Base-by-base conservation (phyloP, 2,113 vertebrate species). In the Nasalis larvatus region DNA sequence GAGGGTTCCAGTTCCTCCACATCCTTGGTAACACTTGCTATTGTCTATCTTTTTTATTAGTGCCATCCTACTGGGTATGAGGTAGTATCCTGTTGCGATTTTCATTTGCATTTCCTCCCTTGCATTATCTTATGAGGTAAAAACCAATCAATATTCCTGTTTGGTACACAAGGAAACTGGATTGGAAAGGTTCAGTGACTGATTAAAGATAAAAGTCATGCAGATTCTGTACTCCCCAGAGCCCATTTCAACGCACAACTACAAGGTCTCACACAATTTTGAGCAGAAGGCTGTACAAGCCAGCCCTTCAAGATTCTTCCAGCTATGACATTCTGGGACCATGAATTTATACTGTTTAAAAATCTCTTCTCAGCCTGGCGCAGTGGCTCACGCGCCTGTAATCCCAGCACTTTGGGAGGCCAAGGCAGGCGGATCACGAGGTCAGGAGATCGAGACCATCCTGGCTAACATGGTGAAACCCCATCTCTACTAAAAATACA, bases 341-440 rank as follows among this genome's bases (percentile, higher is more conserved):
- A 8, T 85, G 56, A 77, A 63, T 54, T 82, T 37, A 71, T 35
- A 60, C 10, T 73, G 56, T 9, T 52, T 89, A 49, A 49, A 49
- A 49, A 49, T 4, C 49, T 49, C 14, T 37, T 85, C 80, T 56
- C 30, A 4, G 17, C 52, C 52, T 7, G 18, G 52, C 4, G 17
- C 6, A 18, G 52, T 54, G 52, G 52, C 52, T 54, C 18, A 54
- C 2, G 52, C 18, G 52, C 52, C 52, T 54, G 52, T 54, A 54
- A 54, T 54, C 52, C 18, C 52, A 54, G 52, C 52, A 54, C 18
- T 54, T 54, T 20, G 52, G 52, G 52, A 54, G 52, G 52, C 18
- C 17, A 20, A 54, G 52, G 52, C 0, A 6, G 52, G 18, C 18
- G 6, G 52, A 20, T 54, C 18, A 20, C 18, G 0, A 54, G 52